Base-by-base conservation (phyloP, 1,140 invertebrate species). In the Gonatopus flavifemur region DNA sequence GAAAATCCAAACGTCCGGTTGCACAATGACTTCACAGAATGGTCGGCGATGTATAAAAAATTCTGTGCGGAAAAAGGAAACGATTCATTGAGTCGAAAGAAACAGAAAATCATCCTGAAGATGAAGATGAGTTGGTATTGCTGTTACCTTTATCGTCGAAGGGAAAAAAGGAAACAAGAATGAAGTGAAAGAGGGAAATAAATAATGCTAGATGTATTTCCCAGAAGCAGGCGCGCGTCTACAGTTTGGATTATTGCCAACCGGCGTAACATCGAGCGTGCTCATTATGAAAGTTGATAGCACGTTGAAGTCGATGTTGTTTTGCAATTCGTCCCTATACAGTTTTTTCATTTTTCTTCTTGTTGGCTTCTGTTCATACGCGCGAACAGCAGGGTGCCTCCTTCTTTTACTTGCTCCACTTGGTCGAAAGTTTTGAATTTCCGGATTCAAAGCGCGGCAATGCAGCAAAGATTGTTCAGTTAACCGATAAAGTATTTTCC, bases 211-310 rank as follows among this genome's bases (percentile, higher is more conserved):
- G 24, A 37, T 31, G 43, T 40, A 32, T 54, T 59, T 64, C 52
- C 42, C 59, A 60, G 35, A 56, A 61, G n/a, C n/a, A n/a, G 37
- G 57, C 50, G 44, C 19, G 55, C 49, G 40, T 52, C 53, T 58
- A n/a, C n/a, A 31, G 37, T 57, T n/a, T 74, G 70, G 70, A 72
- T 59, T 41, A 57, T 52, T 44, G 67, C 72, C 70, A 74, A 73
- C 60, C 62, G 60, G 64, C 64, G 62, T 64, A 69, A 66, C 69
- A 66, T 64, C 55, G 65, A 63, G 49, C 55, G 53, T 51, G 56
- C 67, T 73, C 69, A 72, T 73, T 74, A 74, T 67, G 61, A 72
- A 74, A 71, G 65, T 69, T 74, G 68, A 72, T 74, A 64, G 59
- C n/a, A n/a, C 40, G 45, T 43, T 24, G 53, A n/a, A n/a, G n/a